Evolutionary conservation across 2,888 invertebrate genomes (phyloP).

Genomic region (Parascotia fuliginaria): DNA sequence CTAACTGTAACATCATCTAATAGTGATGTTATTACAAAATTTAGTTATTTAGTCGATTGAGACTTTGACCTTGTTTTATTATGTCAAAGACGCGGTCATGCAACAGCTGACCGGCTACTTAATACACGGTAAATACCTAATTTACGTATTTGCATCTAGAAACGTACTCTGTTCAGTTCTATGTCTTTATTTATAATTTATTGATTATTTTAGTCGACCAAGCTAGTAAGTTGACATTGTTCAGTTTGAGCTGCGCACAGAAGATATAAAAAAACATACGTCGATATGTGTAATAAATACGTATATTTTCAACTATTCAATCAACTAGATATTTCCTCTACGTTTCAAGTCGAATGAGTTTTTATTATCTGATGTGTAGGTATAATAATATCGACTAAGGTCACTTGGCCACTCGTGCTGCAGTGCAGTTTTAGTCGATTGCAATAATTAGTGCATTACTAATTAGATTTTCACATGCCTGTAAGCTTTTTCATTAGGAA

Average conservation of each 20-base stretch:
- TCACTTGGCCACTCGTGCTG: constrained; percentile 1
- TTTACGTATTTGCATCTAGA: background rate
- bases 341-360: background rate
- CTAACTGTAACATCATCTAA: no score
- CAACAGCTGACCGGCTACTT: constrained; percentile 7
- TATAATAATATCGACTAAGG: constrained; percentile 1
- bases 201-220: background rate
- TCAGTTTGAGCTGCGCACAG: background rate
- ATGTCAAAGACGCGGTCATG: no score
- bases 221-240: background rate
- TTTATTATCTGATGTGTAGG: background rate
- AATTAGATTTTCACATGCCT: constrained; percentile 11
- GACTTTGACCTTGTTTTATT: no score
- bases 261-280: no score
- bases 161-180: background rate
- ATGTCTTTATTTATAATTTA: background rate
- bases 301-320: no score
- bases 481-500: constrained; percentile 10
- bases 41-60: constrained; percentile 5
- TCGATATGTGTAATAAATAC: background rate
- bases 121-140: background rate
- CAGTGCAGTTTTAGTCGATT: constrained; percentile 9
- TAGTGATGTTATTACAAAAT: constrained; percentile 1
- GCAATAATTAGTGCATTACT: constrained; percentile 6
- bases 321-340: constrained; percentile 2